Conservation (phyloP, 2,888 invertebrate genomes). For the Teleogryllus oceanicus region DNA sequence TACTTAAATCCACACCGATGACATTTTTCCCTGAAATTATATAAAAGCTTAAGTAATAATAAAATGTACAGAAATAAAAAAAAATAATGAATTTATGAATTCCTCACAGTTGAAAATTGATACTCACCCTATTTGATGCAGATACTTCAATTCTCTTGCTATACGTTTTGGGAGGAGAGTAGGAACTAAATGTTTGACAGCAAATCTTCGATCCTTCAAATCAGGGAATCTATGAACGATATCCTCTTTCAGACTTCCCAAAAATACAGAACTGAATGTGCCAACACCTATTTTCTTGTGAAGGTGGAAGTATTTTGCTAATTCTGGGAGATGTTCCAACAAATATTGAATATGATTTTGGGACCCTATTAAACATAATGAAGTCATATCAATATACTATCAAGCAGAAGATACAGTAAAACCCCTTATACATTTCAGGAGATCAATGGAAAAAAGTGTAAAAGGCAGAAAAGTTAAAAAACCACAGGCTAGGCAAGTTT, state of each 20-base stretch:
- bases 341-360: slow-evolving; percentile 48
- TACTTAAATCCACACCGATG: slow-evolving; percentile 73
- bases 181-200: slow-evolving; percentile 82
- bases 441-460: no score
- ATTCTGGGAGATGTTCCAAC: slow-evolving; percentile 55
- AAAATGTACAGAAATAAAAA: neutral
- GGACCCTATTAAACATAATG: slow-evolving; percentile 25
- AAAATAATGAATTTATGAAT: neutral
- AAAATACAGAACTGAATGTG: slow-evolving; percentile 82
- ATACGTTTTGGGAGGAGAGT: slow-evolving; percentile 80
- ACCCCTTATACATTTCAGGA: no score
- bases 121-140: slow-evolving; percentile 69
- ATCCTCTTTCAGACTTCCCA: slow-evolving; percentile 61
- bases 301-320: slow-evolving; percentile 62
- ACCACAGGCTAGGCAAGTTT: no score
- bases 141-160: slow-evolving; percentile 74
- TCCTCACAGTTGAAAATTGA: neutral
- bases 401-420: no score
- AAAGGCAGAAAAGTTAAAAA: no score
- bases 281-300: slow-evolving; percentile 76
- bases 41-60: neutral
- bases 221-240: neutral
- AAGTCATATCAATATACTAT: no score
- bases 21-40: slow-evolving; percentile 68
- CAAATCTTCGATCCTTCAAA: slow-evolving; percentile 54